A percentile compares a stretch with the other conserved stretches of the same genome.
These are phyloP conservation scores for Eucera pruinosa DNA, from an alignment of 2,888 invertebrate species.

Conservation along the genomic window DNA sequence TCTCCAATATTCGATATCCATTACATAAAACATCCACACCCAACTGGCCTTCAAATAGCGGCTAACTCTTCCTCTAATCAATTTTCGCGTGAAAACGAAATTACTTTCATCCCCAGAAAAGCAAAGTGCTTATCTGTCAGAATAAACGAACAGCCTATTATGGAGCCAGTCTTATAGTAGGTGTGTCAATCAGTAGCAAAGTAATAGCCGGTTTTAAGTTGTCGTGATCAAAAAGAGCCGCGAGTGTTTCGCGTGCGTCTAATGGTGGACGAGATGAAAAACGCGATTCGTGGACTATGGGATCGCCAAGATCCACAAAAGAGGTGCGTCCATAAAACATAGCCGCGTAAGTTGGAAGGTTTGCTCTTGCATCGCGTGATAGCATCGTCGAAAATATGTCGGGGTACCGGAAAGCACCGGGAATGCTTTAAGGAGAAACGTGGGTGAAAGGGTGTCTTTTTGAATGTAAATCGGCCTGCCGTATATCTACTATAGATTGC, in stretches of 20 bases:
- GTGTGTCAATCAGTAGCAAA: constrained; percentile 40
- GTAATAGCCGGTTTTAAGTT: constrained; percentile 44
- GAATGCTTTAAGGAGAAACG: constrained; percentile 22
- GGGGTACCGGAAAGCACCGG: constrained; percentile 19
- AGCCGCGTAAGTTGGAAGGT: constrained; percentile 47
- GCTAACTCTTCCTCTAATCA: background rate
- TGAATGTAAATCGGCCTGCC: constrained; percentile 50
- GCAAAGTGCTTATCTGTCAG: background rate
- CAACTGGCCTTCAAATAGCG: background rate
- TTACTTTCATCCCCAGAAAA: background rate
- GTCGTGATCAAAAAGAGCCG: constrained; percentile 40
- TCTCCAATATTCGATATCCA: background rate
- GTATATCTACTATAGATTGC: constrained; percentile 34
- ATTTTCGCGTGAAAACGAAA: constrained; percentile 7
- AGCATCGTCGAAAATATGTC: constrained; percentile 44
- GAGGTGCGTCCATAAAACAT: background rate
- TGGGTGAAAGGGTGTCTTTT: constrained; percentile 50
- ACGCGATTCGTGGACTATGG: constrained; percentile 22
- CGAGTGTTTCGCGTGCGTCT: constrained; percentile 64
- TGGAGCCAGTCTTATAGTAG: constrained; percentile 10
- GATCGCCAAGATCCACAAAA: constrained; percentile 15
- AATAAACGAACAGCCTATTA: background rate
- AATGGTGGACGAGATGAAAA: constrained; percentile 48
- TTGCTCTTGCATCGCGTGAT: constrained; percentile 53
- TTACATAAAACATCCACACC: background rate